phyloP scores from a whole-genome alignment of 2,888 invertebrate species.

The Chorisops tibialis region DNA sequence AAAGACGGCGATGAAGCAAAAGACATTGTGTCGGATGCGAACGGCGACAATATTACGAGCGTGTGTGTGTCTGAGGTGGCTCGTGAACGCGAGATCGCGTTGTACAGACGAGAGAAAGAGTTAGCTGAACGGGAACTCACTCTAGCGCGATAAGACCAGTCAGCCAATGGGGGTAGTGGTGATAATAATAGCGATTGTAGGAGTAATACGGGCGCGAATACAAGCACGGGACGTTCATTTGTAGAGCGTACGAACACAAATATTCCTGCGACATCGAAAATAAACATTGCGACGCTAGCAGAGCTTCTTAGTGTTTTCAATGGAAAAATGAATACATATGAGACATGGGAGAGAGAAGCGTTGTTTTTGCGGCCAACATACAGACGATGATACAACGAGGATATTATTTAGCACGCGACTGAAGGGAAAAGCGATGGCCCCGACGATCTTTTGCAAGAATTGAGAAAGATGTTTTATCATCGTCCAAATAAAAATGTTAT shows the following conservation, averaged over 20 bases:
- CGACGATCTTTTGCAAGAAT: background rate
- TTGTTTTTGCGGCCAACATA: background rate
- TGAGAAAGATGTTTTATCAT: background rate
- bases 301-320: no score
- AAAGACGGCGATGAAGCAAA: no score
- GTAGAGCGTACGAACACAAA: no score
- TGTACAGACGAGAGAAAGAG: no score
- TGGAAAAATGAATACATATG: background rate
- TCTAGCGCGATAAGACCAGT: background rate
- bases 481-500: background rate
- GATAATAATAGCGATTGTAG: background rate
- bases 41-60: no score
- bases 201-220: background rate
- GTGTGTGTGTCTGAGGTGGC: no score
- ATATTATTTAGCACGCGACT: background rate
- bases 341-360: background rate
- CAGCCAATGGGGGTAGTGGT: background rate
- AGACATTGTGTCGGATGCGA: no score
- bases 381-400: background rate
- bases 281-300: background rate
- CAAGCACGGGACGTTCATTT: background rate
- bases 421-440: background rate
- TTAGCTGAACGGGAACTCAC: no score
- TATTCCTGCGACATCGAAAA: no score
- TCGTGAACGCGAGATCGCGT: no score